phyloP scores from a whole-genome alignment of 1,140 invertebrate genomes.

The Trachelipus rathkii region DNA sequence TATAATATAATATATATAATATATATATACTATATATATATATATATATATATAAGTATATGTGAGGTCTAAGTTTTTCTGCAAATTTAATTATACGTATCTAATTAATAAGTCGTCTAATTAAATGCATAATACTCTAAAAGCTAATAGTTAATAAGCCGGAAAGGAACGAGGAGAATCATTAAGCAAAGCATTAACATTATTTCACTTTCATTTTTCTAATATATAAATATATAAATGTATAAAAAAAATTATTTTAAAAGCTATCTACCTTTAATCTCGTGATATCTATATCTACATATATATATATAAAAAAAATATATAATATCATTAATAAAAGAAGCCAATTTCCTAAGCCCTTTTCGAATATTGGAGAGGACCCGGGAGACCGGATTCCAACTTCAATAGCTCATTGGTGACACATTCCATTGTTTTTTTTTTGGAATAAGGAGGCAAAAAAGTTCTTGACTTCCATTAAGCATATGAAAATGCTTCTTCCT shows the following conservation, averaged over 20 bases:
- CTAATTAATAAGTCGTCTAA: not conserved
- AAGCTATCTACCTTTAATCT: not conserved
- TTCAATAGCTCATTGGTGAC: not conserved
- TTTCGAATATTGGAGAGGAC: slow-evolving; percentile 4
- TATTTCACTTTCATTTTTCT: not conserved
- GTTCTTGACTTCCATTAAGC: not conserved
- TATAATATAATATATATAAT: no score
- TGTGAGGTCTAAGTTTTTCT: no score
- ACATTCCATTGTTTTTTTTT: not conserved
- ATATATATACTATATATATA: no score
- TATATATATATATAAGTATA: no score
- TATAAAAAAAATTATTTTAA: not conserved
- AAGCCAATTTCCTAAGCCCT: not conserved
- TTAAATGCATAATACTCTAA: not conserved
- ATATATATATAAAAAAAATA: not conserved
- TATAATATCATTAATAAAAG: not conserved
- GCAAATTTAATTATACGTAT: no score
- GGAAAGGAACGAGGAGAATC: not conserved
- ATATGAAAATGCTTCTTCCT: not conserved
- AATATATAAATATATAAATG: no score
- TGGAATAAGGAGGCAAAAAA: not conserved
- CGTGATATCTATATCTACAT: not conserved
- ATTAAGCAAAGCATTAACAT: not conserved
- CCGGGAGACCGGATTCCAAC: not conserved
- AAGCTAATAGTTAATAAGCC: not conserved